These are phyloP conservation scores for Trichonephila clavata DNA, from an alignment of 1,140 invertebrate genomes.

Conservation along the genomic window DNA sequence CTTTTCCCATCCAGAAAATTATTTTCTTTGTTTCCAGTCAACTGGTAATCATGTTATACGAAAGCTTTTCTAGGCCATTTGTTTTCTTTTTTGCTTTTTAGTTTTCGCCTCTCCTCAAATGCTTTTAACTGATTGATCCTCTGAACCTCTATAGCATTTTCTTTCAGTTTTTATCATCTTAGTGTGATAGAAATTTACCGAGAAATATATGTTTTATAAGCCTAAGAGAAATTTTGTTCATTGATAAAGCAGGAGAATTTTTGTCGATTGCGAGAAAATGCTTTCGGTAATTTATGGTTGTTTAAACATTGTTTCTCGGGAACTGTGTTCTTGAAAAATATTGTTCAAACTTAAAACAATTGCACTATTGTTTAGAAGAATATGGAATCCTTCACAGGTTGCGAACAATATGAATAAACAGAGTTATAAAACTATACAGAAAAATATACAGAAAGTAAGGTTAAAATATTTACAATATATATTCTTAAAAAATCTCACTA, in stretches of 20 bases:
- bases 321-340: background rate
- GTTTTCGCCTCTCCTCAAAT: constrained; percentile 42
- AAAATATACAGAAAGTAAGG: no score
- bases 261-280: background rate
- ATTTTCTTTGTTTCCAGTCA: constrained; percentile 23
- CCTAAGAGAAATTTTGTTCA: background rate
- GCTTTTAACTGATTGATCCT: constrained; percentile 43
- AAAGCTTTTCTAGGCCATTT: constrained; percentile 52
- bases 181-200: background rate
- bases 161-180: background rate
- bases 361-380: no score
- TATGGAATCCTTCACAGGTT: no score
- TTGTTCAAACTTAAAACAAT: no score
- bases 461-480: no score
- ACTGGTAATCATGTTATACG: constrained; percentile 47
- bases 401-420: no score
- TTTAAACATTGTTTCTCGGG: background rate
- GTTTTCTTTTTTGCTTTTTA: constrained; percentile 2
- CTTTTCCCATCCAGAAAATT: background rate
- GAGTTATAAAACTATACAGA: no score
- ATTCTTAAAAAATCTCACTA: no score
- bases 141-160: constrained; percentile 4
- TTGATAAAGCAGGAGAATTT: background rate
- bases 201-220: constrained; percentile 14
- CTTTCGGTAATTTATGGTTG: background rate